Conservation (phyloP, 2,113 vertebrate species). For the Anguilla rostrata region DNA sequence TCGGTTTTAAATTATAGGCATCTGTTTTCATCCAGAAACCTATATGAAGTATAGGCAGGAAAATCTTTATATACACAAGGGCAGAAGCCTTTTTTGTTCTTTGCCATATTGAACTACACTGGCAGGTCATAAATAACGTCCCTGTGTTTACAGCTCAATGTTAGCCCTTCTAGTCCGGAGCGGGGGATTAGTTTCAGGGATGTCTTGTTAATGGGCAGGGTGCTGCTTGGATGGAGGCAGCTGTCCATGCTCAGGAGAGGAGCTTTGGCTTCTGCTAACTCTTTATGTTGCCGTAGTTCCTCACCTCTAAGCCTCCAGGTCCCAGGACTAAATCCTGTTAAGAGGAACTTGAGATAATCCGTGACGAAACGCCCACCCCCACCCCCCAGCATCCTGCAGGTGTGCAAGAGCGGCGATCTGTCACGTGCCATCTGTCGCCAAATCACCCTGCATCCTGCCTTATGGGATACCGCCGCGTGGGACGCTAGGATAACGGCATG, state of each 20-base stretch:
- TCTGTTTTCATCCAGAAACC: background rate
- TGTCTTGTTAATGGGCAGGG: background rate
- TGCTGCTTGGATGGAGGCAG: background rate
- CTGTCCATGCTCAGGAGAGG: background rate
- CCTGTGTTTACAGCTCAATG: background rate
- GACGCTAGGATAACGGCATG: background rate
- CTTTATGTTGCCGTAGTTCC: background rate
- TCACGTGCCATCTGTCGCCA: conserved; percentile 57
- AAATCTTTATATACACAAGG: background rate
- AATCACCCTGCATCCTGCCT: conserved; percentile 29
- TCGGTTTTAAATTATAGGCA: conserved; percentile 4
- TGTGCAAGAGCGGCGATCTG: conserved; percentile 2
- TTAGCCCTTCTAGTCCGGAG: background rate
- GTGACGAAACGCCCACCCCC: conserved; percentile 32
- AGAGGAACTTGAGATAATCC: conserved; percentile 44
- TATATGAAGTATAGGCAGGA: background rate
- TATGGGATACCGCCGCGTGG: no score
- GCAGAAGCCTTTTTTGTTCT: background rate
- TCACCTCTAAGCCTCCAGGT: background rate
- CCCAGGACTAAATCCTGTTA: conserved; percentile 14
- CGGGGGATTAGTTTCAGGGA: background rate
- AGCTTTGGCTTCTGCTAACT: background rate
- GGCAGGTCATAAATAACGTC: background rate
- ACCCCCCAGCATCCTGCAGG: background rate
- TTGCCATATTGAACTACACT: background rate